Percentiles rank a stretch among this genome's conserved stretches.
Conservation (phyloP, 2,888 invertebrate genomes). For the Meloe dianella region DNA sequence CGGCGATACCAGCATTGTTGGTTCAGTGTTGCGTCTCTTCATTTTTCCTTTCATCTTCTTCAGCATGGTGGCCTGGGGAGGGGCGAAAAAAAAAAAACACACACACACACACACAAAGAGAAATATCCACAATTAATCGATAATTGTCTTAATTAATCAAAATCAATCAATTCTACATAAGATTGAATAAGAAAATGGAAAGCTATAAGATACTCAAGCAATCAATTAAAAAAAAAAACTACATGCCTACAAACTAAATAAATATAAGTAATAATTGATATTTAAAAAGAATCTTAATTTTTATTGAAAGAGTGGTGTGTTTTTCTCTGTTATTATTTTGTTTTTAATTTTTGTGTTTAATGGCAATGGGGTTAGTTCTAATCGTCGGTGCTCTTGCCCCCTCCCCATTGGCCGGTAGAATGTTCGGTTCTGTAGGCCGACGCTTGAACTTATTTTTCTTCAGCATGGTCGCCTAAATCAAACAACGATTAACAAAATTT, state of each 20-base stretch:
- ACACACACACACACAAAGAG: background rate
- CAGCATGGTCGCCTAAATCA: slow-evolving; percentile 96
- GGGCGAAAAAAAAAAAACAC: slow-evolving; percentile 47
- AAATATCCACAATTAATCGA: background rate
- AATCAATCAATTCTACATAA: slow-evolving; percentile 31
- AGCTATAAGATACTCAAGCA: slow-evolving; percentile 36
- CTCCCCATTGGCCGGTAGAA: slow-evolving; percentile 71
- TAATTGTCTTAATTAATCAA: slow-evolving; percentile 10
- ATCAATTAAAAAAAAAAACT: slow-evolving; percentile 19
- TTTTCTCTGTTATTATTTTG: slow-evolving; percentile 23
- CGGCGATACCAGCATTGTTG: slow-evolving; percentile 70
- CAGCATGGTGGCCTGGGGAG: slow-evolving; percentile 97
- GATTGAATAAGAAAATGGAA: slow-evolving; percentile 27
- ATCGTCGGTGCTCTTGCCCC: slow-evolving; percentile 70
- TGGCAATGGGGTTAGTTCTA: slow-evolving; percentile 57
- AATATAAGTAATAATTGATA: slow-evolving; percentile 33
- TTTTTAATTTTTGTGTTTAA: slow-evolving; percentile 21
- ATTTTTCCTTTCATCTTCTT: slow-evolving; percentile 97
- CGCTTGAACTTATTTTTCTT: slow-evolving; percentile 99
- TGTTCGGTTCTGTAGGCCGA: slow-evolving; percentile 84
- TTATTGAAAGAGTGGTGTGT: slow-evolving; percentile 42
- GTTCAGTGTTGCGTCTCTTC: slow-evolving; percentile 94
- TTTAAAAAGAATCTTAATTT: slow-evolving; percentile 33
- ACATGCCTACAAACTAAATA: slow-evolving; percentile 36
- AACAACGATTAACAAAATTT: slow-evolving; percentile 20